phyloP scores from a whole-genome alignment of 1,140 invertebrate species.

The Drosophila azteca region DNA sequence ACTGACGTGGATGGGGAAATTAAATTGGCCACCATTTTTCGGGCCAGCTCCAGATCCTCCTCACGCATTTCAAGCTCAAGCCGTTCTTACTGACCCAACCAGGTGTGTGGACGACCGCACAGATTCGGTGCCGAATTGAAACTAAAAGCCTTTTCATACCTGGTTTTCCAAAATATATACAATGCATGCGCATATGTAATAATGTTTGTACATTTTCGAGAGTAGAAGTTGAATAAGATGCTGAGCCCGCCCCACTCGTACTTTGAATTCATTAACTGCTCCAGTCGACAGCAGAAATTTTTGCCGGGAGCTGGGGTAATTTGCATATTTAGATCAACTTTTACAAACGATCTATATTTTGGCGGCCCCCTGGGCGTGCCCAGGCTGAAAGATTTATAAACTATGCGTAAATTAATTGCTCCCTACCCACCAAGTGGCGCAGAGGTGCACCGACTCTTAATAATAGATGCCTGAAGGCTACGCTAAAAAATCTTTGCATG shows the following conservation, averaged over 20 bases:
- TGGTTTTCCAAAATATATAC: conserved; percentile 70
- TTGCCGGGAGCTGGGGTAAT: conserved; percentile 20
- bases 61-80: conserved; percentile 85
- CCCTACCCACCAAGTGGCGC: neutral
- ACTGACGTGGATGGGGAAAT: conserved; percentile 83
- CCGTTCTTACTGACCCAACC: conserved; percentile 12
- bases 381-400: conserved; percentile 31
- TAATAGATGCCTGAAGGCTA: neutral
- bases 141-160: conserved; percentile 58
- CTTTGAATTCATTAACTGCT: conserved; percentile 71
- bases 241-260: conserved; percentile 46
- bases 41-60: conserved; percentile 87
- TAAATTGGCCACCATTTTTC: conserved; percentile 86
- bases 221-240: conserved; percentile 48
- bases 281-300: conserved; percentile 1
- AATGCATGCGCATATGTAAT: conserved; percentile 61
- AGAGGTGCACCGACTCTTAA: neutral
- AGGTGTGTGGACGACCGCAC: conserved; percentile 31
- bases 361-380: conserved; percentile 41
- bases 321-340: conserved; percentile 53
- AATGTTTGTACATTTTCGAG: conserved; percentile 15
- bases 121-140: conserved; percentile 48
- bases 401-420: conserved; percentile 46
- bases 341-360: conserved; percentile 33
- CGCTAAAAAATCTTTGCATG: conserved; percentile 1